These are phyloP conservation scores for Phytoseiulus persimilis DNA, from an alignment of 2,888 invertebrate species.

Conservation along the genomic window DNA sequence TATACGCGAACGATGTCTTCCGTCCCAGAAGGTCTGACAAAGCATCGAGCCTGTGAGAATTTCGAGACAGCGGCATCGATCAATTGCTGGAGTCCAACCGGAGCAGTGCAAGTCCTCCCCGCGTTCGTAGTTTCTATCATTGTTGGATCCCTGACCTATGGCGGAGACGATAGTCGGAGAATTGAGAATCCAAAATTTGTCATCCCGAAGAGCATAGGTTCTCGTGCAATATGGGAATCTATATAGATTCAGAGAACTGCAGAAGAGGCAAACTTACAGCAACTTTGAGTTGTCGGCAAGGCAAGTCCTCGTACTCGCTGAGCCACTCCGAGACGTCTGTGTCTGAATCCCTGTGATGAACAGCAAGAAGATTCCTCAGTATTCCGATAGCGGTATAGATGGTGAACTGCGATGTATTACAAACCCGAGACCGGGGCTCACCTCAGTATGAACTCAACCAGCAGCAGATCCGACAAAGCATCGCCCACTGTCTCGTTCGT, in stretches of 20 bases:
- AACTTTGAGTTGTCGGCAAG: slow-evolving; percentile 78
- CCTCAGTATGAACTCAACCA: slow-evolving; percentile 65
- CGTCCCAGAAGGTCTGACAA: slow-evolving; percentile 92
- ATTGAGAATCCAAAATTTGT: too few relatives aligned
- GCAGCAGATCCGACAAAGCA: slow-evolving; percentile 86
- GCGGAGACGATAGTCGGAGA: too few relatives aligned
- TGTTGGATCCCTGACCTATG: slow-evolving; percentile 63
- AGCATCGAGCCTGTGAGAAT: slow-evolving; percentile 68
- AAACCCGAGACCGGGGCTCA: neutral
- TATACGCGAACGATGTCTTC: slow-evolving; percentile 93
- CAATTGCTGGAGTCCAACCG: slow-evolving; percentile 69
- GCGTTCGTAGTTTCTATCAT: slow-evolving; percentile 77
- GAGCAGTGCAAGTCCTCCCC: slow-evolving; percentile 69
- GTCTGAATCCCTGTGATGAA: slow-evolving; percentile 65
- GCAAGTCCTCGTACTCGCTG: slow-evolving; percentile 70
- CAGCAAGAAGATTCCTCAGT: slow-evolving; percentile 47
- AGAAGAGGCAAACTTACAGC: slow-evolving; percentile 66
- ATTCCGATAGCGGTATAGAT: too few relatives aligned
- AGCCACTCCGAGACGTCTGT: slow-evolving; percentile 75
- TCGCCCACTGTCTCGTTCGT: slow-evolving; percentile 69
- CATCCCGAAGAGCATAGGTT: neutral
- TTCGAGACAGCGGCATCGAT: slow-evolving; percentile 65
- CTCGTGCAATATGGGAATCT: too few relatives aligned
- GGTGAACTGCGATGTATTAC: too few relatives aligned
- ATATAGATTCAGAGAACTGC: too few relatives aligned